These are phyloP conservation scores for Nycticorax nycticorax DNA, from an alignment of 2,113 vertebrate genomes.

Conservation along the genomic window DNA sequence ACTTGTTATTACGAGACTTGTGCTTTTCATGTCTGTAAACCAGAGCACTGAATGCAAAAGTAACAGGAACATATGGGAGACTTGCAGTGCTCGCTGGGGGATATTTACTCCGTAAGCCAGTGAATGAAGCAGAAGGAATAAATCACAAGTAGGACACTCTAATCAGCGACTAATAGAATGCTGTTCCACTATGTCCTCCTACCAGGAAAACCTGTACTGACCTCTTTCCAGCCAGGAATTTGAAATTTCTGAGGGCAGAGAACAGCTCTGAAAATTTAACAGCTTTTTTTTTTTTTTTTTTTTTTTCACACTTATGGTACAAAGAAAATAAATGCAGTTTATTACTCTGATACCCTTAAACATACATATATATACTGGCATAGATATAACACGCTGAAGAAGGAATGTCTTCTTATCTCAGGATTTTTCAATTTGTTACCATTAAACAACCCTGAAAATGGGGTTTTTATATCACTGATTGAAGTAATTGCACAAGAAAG, in stretches of 20 bases:
- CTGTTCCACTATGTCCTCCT: background rate
- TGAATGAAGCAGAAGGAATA: background rate
- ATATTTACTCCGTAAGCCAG: constrained; percentile 18
- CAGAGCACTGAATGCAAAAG: constrained; percentile 35
- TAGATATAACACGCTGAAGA: background rate
- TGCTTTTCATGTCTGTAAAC: constrained; percentile 60
- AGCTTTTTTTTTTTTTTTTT: fast-evolving
- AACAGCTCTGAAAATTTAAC: background rate
- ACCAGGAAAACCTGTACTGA: background rate
- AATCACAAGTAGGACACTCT: constrained; percentile 9
- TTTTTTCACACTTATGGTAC: background rate
- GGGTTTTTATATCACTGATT: background rate
- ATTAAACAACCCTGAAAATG: background rate
- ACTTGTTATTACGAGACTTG: background rate
- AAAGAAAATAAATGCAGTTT: background rate
- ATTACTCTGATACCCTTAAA: background rate
- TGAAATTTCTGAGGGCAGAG: background rate
- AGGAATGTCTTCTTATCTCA: background rate
- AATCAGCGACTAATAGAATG: background rate
- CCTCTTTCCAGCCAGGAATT: background rate
- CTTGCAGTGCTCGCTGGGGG: background rate
- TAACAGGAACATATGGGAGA: constrained; percentile 18
- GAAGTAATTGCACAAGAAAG: background rate
- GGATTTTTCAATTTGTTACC: background rate
- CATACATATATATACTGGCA: no score